Percentiles rank a stretch among this genome's conserved stretches.
phyloP scores from a whole-genome alignment of 2,113 vertebrate genomes.

The Cavia aperea region DNA sequence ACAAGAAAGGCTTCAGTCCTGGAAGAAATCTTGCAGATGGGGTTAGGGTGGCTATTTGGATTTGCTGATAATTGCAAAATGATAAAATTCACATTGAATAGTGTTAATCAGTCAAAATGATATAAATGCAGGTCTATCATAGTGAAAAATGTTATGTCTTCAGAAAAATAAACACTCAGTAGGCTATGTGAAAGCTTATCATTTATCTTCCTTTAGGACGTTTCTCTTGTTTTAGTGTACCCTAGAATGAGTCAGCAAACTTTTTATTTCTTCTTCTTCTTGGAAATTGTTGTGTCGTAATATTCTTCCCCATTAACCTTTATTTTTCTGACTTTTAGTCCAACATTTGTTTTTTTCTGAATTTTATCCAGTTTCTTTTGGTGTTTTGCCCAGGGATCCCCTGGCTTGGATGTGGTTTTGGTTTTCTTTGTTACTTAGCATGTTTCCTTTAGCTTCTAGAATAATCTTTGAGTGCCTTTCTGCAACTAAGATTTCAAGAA shows the following conservation, averaged over 20 bases:
- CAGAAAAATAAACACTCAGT: slow-evolving; percentile 12
- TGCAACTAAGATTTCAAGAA: slow-evolving; percentile 24
- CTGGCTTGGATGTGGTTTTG: slow-evolving; percentile 36
- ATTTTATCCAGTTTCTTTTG: slow-evolving; percentile 52
- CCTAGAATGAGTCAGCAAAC: slow-evolving; percentile 48
- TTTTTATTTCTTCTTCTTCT: slow-evolving; percentile 49
- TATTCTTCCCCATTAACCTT: slow-evolving; percentile 43
- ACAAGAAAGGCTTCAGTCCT: slow-evolving; percentile 56
- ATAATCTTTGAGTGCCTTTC: slow-evolving; percentile 34
- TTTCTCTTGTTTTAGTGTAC: slow-evolving; percentile 38
- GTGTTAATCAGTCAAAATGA: not conserved
- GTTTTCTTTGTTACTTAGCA: slow-evolving; percentile 39
- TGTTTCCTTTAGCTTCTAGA: slow-evolving; percentile 27
- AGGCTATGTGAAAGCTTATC: not conserved
- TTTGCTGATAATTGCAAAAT: not conserved
- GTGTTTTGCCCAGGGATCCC: slow-evolving; percentile 16
- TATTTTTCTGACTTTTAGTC: slow-evolving; percentile 50
- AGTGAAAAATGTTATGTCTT: not conserved
- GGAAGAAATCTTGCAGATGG: slow-evolving; percentile 42
- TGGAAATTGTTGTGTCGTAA: slow-evolving; percentile 60
- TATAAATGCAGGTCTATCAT: not conserved
- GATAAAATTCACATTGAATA: not conserved
- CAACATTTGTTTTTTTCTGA: slow-evolving; percentile 35
- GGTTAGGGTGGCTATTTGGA: slow-evolving; percentile 24
- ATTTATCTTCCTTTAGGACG: not conserved